phyloP scores from a whole-genome alignment of 64 coral and sea anemone genomes.

The Dendrophyllia cribrosa region DNA sequence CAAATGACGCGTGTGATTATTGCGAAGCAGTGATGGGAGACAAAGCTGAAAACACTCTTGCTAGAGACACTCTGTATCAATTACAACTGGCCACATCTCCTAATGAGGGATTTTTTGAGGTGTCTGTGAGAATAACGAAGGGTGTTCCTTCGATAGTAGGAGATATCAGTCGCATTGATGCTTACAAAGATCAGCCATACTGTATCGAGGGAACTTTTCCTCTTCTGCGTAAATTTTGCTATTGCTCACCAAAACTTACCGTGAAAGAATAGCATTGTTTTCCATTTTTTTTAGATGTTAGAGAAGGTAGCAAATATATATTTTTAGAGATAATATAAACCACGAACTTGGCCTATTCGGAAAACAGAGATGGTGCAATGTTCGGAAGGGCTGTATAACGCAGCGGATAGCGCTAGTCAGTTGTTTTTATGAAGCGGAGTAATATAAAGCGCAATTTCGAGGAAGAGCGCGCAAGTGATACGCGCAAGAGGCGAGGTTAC shows the following conservation, averaged over 20 bases:
- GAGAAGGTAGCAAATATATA: no score
- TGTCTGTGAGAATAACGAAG: constrained; percentile 1
- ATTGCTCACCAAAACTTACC: background rate
- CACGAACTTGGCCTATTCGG: no score
- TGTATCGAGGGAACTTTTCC: constrained; percentile 11
- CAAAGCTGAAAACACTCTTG: constrained; percentile 3
- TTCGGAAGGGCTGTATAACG: no score
- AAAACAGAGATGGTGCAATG: no score
- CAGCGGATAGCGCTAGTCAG: no score
- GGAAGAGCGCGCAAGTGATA: no score
- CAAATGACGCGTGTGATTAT: background rate
- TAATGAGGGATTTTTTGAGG: constrained; percentile 29
- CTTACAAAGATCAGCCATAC: constrained; percentile 35
- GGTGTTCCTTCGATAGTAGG: constrained; percentile 6
- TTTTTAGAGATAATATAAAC: no score
- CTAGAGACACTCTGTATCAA: constrained; percentile 23
- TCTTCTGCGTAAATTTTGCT: constrained; percentile 49
- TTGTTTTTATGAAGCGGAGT: no score
- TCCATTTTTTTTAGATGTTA: no score
- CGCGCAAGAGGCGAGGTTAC: no score
- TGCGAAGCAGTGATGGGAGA: constrained; percentile 6
- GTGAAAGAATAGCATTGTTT: no score
- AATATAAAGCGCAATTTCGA: no score
- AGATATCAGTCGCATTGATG: constrained; percentile 49
- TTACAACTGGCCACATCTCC: constrained; percentile 31